Evolutionary conservation across 2,888 invertebrate genomes (phyloP).

Genomic region (Anthophora plumipes): DNA sequence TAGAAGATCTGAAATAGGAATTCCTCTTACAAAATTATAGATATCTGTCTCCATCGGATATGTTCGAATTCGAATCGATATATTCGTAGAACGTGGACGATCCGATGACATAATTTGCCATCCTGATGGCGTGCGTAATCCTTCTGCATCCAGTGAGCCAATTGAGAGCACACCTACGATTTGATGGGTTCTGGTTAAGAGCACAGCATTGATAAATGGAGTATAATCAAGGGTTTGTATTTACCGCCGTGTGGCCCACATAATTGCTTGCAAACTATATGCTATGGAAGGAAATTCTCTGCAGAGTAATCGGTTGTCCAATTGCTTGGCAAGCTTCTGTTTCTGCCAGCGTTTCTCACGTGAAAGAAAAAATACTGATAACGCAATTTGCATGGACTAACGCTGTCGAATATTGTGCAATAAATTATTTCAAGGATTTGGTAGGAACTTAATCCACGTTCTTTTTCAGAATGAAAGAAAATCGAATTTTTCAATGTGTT

Average conservation of each 20-base stretch:
- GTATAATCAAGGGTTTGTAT: constrained; percentile 52
- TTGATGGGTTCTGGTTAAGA: constrained; percentile 55
- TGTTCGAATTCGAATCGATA: constrained; percentile 20
- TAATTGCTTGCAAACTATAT: constrained; percentile 53
- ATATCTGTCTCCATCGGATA: neutral
- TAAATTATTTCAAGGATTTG: neutral
- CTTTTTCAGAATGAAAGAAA: too few relatives aligned
- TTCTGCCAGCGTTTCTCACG: neutral
- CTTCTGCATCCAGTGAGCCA: constrained; percentile 30
- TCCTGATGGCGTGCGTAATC: constrained; percentile 25
- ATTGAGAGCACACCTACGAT: constrained; percentile 24
- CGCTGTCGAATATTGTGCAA: neutral
- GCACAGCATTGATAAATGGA: constrained; percentile 48
- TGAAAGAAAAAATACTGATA: neutral
- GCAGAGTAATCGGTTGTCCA: constrained; percentile 23
- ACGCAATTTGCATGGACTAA: too few relatives aligned
- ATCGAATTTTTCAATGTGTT: too few relatives aligned
- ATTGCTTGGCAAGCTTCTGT: constrained; percentile 27
- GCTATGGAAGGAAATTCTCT: constrained; percentile 12
- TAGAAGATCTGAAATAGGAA: too few relatives aligned
- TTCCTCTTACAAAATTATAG: neutral
- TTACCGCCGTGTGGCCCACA: constrained; percentile 25
- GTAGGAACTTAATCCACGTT: too few relatives aligned
- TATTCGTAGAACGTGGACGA: neutral
- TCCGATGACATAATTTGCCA: constrained; percentile 33